Base-by-base conservation (phyloP, 1,140 invertebrate species). In the Oryzaephilus surinamensis region DNA sequence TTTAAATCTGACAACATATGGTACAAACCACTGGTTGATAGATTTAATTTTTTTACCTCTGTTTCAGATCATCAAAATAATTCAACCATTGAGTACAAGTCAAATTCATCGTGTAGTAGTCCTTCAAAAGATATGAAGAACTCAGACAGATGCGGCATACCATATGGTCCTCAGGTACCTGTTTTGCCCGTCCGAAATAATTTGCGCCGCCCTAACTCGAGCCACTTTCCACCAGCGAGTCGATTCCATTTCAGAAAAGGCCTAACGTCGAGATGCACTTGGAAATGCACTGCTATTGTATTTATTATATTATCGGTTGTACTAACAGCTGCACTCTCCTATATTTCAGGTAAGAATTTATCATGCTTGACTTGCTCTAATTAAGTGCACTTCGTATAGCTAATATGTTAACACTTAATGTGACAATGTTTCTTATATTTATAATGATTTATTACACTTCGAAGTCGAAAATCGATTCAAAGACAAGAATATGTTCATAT, bases 191-290 rank as follows among this genome's bases (percentile, higher is more conserved):
- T 84, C 45, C 71, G 79, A 42, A 83, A 82, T 58, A 80, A 79
- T 55, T 66, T 81, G 46, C 71, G 75, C 38, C 61, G 71, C 38
- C 67, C 73, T 18, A 67, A 68, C 51, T 70, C 75, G 20, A 70
- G 70, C 36, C 73, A 77, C 54, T 78, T 79, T 50, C 71, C 77
- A 15, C 54, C 47, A 14, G 75, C 75, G 14, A 70, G 68, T 31
- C 66, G 82, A 20, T 84, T 87, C 62, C 88, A 92, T 61, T 88
- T 91, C 57, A 80, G 85, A 55, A 92, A 93, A 69, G 84, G 82
- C 45, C 72, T 86, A 48, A 77, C 84, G 15, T 86, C 83, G 21
- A 76, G 76, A 61, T 94, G 89, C 64, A 84, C 82, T 32, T 93
- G 89, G 85, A 86, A 86, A 63, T 85, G 89, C 60, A 79, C 87